These are phyloP conservation scores for Naja naja DNA, from an alignment of 2,113 vertebrate species.

Conservation along the genomic window DNA sequence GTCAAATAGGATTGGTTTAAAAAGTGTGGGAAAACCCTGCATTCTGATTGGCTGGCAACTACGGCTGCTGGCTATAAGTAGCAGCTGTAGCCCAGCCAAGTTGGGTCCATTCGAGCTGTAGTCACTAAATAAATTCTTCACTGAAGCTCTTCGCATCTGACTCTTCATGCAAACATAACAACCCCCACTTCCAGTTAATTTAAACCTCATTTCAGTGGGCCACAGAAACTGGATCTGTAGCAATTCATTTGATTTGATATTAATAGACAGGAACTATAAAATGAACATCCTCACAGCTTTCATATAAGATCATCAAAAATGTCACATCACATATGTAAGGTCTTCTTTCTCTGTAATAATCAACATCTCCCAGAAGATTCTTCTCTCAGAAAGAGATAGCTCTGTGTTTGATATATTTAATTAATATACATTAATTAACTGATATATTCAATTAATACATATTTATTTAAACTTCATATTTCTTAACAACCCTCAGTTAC, in stretches of 20 bases:
- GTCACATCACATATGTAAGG: not conserved
- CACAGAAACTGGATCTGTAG: slow-evolving; percentile 31
- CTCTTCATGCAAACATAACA: too few species aligned
- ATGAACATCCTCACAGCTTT: slow-evolving; percentile 29
- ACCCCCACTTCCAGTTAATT: slow-evolving; percentile 40
- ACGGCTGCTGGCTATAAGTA: too few species aligned
- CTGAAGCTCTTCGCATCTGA: too few species aligned
- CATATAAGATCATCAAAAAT: slow-evolving; percentile 4
- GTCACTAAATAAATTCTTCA: too few species aligned
- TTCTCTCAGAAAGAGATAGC: not conserved
- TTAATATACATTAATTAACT: not conserved
- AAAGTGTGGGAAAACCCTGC: too few species aligned
- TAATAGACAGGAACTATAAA: not conserved
- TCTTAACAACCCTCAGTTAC: not conserved
- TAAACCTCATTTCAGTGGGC: slow-evolving; percentile 50
- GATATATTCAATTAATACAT: not conserved
- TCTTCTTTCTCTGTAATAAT: not conserved
- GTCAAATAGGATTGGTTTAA: too few species aligned
- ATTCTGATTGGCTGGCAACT: too few species aligned
- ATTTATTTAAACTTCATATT: not conserved
- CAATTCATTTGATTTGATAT: slow-evolving; percentile 11
- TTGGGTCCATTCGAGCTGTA: too few species aligned
- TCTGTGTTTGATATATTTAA: not conserved
- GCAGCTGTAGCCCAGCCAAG: too few species aligned
- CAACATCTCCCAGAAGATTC: not conserved